phyloP scores from a whole-genome alignment of 2,797 vertebrate species.

The Esox lucius region DNA sequence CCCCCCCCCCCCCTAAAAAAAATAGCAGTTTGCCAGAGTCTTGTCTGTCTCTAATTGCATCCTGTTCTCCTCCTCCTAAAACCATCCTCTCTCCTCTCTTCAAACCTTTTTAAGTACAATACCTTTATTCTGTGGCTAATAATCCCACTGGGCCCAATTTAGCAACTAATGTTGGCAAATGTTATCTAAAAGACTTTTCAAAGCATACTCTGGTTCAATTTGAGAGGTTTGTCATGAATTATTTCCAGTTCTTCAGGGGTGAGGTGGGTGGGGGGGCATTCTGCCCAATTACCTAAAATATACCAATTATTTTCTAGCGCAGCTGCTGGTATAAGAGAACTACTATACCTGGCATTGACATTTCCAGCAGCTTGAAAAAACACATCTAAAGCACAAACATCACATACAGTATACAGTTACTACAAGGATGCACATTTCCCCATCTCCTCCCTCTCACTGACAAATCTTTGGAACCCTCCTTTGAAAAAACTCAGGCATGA shows the following conservation, averaged over 20 bases:
- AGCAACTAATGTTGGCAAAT: slow-evolving; percentile 69
- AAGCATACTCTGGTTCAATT: slow-evolving; percentile 49
- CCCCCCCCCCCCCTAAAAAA: slow-evolving; percentile 24
- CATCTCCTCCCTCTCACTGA: not conserved
- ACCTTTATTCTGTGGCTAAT: slow-evolving; percentile 64
- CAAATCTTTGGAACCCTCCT: not conserved
- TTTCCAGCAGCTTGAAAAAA: slow-evolving; percentile 32
- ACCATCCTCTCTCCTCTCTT: slow-evolving; percentile 43
- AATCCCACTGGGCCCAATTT: slow-evolving; percentile 75
- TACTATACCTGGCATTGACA: slow-evolving; percentile 18
- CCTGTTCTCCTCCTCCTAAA: slow-evolving; percentile 34
- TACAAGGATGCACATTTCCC: no score
- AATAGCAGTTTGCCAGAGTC: slow-evolving; percentile 38
- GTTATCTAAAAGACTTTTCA: slow-evolving; percentile 65
- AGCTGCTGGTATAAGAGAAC: slow-evolving; percentile 27
- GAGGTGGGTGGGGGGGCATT: slow-evolving; percentile 36
- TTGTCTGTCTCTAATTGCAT: slow-evolving; percentile 57
- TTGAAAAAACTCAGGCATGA: not conserved
- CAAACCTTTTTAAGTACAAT: slow-evolving; percentile 63
- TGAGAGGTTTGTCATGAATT: slow-evolving; percentile 49
- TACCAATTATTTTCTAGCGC: slow-evolving; percentile 48
- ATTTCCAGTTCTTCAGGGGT: slow-evolving; percentile 31
- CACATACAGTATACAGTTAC: not conserved
- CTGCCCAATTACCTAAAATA: slow-evolving; percentile 53
- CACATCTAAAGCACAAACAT: not conserved